A percentile compares a stretch with the other conserved stretches of the same genome.
phyloP scores from a whole-genome alignment of 92 coral and sea anemone species.

The Pocillopora meandrina region DNA sequence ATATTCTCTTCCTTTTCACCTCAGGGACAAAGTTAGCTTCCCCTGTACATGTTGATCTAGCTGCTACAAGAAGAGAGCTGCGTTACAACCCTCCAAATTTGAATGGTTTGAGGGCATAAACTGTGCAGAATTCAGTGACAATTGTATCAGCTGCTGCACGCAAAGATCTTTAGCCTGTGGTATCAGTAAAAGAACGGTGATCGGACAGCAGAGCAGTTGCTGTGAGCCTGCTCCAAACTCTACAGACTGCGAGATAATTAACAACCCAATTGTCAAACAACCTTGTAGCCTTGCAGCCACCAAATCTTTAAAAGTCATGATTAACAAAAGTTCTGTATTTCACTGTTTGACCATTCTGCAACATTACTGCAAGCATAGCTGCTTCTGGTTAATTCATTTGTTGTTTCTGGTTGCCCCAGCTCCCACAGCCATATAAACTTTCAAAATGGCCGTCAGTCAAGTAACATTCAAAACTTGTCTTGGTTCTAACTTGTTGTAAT shows the following conservation, averaged over 20 bases:
- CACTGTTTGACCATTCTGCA: no score
- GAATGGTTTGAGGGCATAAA: constrained; percentile 12
- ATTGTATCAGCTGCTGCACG: neutral
- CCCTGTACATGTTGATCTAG: neutral
- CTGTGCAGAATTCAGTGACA: neutral
- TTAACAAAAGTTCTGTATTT: no score
- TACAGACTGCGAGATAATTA: neutral
- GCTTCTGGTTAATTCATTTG: no score
- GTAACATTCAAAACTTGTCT: no score
- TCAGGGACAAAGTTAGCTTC: neutral
- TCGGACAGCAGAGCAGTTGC: neutral
- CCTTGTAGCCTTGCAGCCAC: no score
- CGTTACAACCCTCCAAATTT: neutral
- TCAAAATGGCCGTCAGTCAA: no score
- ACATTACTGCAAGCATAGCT: no score
- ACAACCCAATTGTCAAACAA: no score
- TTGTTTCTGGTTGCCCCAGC: no score
- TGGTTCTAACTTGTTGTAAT: no score
- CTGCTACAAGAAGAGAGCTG: constrained; percentile 1
- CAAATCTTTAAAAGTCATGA: no score
- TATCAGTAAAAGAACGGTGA: constrained; percentile 17
- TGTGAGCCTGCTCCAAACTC: neutral
- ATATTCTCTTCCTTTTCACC: neutral
- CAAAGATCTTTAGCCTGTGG: constrained; percentile 24
- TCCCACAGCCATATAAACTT: no score